Evolutionary conservation across 2,113 vertebrate genomes (phyloP), one percentile per base, ranked within the genome.

Genomic region (Tachycineta bicolor): DNA sequence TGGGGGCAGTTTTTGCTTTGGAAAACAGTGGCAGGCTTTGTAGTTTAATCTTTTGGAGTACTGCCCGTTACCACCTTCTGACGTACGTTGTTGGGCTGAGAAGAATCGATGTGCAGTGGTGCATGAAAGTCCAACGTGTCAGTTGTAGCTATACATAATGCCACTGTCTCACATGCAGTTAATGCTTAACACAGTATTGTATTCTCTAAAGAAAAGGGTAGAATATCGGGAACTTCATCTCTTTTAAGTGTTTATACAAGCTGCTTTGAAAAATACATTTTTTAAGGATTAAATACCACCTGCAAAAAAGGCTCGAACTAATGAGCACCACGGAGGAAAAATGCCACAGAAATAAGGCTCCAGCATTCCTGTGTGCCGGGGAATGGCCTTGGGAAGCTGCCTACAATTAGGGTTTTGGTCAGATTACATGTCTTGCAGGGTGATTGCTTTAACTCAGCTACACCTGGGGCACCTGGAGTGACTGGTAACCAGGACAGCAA

Each of bases 1-100:
- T 73, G 83, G 70, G 65, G 85, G 62, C 33, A 77, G 43, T 16
- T 83, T 87, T 85, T 93, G 44, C 60, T 68, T 55, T 74, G 81
- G 79, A 78, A 82, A 95, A 93, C 46, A 89, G 74, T 84, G 31
- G 33, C 50, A 91, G 74, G 53, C 75, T 94, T 96, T 96, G 87
- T 87, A 82, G 78, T 91, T 96, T 91, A 91, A 90, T 94, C 70
- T 95, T 68, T 84, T 95, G 93, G 83, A 94, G 43, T 47, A 6
- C 21, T 80, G 84, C 93, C 89, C 39, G 23, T 82, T 89, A 56
- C 91, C 58, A 87, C 81, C 55, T 84, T 94, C 77, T 96, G 94
- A 93, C 47, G 17, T 93, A 53, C 0, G 1, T 67, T 68, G 78
- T 33, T 67, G 84, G 46, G 28, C 71, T 74, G 58, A 80, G 67